Evolutionary conservation across 1,140 invertebrate species (phyloP).

Genomic region (Trinorchestia longiramus): DNA sequence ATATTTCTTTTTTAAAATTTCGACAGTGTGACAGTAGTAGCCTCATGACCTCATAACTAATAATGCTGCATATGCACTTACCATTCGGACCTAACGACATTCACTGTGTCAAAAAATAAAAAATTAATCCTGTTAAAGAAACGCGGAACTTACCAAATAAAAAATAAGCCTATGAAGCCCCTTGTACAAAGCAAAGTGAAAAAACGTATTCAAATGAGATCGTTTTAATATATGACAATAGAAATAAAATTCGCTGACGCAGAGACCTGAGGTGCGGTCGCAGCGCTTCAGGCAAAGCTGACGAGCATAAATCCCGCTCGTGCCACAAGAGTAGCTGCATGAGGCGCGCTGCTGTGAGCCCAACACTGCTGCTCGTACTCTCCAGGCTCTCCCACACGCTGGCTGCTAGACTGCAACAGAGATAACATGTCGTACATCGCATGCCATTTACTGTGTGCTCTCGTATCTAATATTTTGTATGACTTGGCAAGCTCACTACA

Average conservation of each 20-base stretch:
- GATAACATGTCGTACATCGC: background rate
- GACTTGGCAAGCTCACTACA: background rate
- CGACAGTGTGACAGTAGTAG: too few relatives aligned
- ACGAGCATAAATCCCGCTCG: background rate
- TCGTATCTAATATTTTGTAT: background rate
- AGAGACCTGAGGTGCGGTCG: constrained; percentile 12
- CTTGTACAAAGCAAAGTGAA: too few relatives aligned
- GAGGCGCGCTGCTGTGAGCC: background rate
- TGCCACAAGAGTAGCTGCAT: constrained; percentile 42
- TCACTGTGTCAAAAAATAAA: too few relatives aligned
- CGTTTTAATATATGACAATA: too few relatives aligned
- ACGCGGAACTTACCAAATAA: too few relatives aligned
- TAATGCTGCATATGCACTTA: too few relatives aligned
- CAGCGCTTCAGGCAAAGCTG: background rate
- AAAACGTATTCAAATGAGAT: too few relatives aligned
- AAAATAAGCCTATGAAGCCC: too few relatives aligned
- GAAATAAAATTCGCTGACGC: background rate
- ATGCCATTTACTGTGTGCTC: background rate
- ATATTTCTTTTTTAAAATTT: too few relatives aligned
- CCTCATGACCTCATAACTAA: too few relatives aligned
- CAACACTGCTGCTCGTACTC: background rate
- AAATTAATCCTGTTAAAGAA: too few relatives aligned
- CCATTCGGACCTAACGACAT: too few relatives aligned
- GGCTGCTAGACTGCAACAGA: background rate
- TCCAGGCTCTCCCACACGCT: constrained; percentile 27